A percentile compares a stretch with the other conserved stretches of the same genome.
These are phyloP conservation scores for Mesoclemmys tuberculata DNA, from an alignment of 2,113 vertebrate genomes.

Conservation along the genomic window DNA sequence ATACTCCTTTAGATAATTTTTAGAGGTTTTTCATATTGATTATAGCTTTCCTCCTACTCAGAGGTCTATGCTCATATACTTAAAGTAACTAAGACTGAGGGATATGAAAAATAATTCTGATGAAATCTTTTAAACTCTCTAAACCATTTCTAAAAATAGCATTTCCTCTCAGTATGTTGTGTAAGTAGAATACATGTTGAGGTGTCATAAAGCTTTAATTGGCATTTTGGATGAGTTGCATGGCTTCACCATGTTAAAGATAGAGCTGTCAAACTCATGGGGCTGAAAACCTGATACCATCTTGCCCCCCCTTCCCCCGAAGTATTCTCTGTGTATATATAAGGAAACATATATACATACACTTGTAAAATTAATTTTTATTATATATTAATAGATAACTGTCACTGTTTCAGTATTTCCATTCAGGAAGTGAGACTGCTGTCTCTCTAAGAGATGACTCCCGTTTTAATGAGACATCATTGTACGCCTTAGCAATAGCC, in stretches of 20 bases:
- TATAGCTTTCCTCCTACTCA: background rate
- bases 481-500: background rate
- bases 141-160: slow-evolving; percentile 7
- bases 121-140: background rate
- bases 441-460: background rate
- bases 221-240: slow-evolving; percentile 11
- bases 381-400: background rate
- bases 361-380: background rate
- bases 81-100: slow-evolving; percentile 7
- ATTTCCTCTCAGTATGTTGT: background rate
- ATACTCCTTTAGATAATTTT: background rate
- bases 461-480: background rate
- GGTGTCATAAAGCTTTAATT: slow-evolving; percentile 39
- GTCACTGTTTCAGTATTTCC: background rate
- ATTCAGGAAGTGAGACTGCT: background rate
- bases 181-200: slow-evolving; percentile 18
- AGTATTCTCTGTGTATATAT: background rate
- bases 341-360: background rate
- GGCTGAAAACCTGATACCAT: background rate
- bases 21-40: slow-evolving; percentile 18
- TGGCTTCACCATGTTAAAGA: background rate
- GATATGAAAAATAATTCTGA: slow-evolving; percentile 30
- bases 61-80: background rate
- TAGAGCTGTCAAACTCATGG: background rate
- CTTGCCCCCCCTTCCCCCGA: background rate